These are phyloP conservation scores for Deilephila porcellus DNA, from an alignment of 2,888 invertebrate genomes.

Conservation along the genomic window DNA sequence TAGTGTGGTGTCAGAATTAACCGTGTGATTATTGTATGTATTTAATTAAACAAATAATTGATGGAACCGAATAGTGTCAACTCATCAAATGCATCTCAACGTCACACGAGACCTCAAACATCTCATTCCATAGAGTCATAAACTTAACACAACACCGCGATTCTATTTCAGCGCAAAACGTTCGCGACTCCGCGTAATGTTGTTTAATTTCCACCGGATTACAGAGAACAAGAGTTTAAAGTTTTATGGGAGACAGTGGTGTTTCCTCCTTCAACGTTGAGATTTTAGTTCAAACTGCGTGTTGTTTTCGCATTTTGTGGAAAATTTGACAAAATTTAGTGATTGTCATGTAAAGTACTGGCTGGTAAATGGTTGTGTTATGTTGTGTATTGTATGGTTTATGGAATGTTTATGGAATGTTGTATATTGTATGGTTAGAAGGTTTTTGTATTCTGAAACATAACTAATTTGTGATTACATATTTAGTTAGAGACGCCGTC, in stretches of 20 bases:
- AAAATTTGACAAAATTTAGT: neutral
- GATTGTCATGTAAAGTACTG: neutral
- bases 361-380: too few relatives aligned
- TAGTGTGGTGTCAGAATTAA: too few relatives aligned
- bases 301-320: neutral
- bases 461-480: too few relatives aligned
- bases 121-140: slow-evolving; percentile 15
- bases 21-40: neutral
- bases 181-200: slow-evolving; percentile 15
- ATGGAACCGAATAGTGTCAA: neutral
- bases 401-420: too few relatives aligned
- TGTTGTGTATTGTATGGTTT: too few relatives aligned
- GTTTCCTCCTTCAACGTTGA: slow-evolving; percentile 12
- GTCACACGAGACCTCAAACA: neutral
- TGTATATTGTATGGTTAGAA: too few relatives aligned
- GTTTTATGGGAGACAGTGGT: neutral
- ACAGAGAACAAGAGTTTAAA: slow-evolving; percentile 3
- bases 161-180: slow-evolving; percentile 2
- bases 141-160: slow-evolving; percentile 17
- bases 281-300: slow-evolving; percentile 6
- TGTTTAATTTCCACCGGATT: slow-evolving; percentile 17
- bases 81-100: neutral
- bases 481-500: too few relatives aligned
- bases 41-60: neutral
- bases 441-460: too few relatives aligned